Percentiles rank a stretch among this genome's conserved stretches.
These are phyloP conservation scores for Platysteira castanea DNA, from an alignment of 2,113 vertebrate species.

Conservation along the genomic window DNA sequence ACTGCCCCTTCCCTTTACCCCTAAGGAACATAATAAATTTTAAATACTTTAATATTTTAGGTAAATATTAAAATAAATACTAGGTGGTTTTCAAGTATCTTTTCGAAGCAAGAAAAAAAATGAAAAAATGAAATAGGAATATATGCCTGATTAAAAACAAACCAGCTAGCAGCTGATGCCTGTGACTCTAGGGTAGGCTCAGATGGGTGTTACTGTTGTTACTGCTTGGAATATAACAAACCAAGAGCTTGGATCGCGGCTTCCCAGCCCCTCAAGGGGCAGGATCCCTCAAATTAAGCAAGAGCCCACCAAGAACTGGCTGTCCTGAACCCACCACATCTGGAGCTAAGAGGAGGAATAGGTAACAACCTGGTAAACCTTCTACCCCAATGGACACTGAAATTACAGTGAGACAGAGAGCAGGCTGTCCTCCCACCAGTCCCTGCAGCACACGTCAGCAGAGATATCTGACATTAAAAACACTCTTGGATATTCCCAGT, in stretches of 20 bases:
- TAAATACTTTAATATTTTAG: neutral
- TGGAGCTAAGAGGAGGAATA: neutral
- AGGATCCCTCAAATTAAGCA: neutral
- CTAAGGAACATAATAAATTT: accelerated
- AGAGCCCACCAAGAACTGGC: neutral
- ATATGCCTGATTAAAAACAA: neutral
- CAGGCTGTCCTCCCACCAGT: neutral
- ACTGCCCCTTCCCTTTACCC: no score
- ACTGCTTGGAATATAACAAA: neutral
- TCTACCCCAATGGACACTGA: neutral
- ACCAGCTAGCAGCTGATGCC: neutral
- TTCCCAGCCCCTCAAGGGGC: neutral
- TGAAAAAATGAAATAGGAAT: neutral
- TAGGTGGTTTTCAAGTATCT: neutral
- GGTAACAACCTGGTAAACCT: neutral
- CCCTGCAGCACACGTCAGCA: neutral
- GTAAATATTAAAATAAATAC: neutral
- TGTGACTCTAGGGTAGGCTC: neutral
- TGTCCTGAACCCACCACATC: neutral
- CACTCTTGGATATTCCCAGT: neutral
- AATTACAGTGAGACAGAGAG: neutral
- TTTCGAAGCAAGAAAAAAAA: neutral
- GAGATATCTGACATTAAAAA: neutral
- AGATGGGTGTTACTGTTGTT: neutral
- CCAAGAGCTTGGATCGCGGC: accelerated